phyloP scores from a whole-genome alignment of 2,113 vertebrate species.

The Verasper variegatus region DNA sequence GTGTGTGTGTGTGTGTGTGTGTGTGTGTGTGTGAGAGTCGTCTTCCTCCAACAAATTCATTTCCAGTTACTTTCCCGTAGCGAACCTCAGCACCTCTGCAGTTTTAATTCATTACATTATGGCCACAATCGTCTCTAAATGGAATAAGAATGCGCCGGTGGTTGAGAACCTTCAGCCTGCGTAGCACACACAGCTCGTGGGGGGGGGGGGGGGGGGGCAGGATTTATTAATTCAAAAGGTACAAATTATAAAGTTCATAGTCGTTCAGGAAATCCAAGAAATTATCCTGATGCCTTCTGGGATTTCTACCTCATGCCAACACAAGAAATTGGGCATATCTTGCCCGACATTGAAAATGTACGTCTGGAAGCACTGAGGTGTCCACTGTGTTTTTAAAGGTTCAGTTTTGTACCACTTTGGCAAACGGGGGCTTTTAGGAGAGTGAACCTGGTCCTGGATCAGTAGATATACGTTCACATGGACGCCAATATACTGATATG shows the following conservation, averaged over 20 bases:
- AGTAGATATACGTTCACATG: too few species aligned
- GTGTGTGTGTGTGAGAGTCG: not conserved
- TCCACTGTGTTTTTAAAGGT: too few species aligned
- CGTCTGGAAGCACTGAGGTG: too few species aligned
- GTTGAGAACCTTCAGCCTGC: not conserved
- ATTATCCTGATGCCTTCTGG: not conserved
- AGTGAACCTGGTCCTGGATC: too few species aligned
- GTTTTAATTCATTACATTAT: not conserved
- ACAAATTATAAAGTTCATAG: not conserved
- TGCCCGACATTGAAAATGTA: too few species aligned
- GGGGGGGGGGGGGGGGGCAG: not conserved
- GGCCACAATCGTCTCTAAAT: not conserved
- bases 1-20: not conserved
- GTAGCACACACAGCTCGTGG: not conserved
- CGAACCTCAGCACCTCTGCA: not conserved
- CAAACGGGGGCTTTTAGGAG: too few species aligned
- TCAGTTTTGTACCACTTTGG: too few species aligned
- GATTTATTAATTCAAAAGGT: not conserved
- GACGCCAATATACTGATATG: too few species aligned
- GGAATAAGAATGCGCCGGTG: not conserved
- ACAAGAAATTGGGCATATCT: too few species aligned
- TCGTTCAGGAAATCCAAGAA: not conserved
- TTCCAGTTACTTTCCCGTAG: not conserved
- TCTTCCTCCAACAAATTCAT: not conserved
- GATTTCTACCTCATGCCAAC: not conserved